Conservation (phyloP, 2,888 invertebrate species). For the Onchidella celtica region DNA sequence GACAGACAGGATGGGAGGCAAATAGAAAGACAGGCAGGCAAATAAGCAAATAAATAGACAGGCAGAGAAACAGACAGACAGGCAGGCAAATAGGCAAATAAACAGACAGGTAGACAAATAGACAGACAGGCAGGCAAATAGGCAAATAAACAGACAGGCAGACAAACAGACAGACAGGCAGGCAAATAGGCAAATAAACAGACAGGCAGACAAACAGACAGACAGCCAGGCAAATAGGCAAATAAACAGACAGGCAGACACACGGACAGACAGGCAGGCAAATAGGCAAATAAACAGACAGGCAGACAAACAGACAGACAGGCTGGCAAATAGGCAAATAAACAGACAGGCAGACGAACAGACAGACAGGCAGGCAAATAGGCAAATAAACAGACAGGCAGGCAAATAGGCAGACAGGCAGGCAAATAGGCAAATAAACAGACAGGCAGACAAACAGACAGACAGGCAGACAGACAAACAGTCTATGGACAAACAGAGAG, state of each 20-base stretch:
- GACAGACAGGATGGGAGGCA: constrained; percentile 3
- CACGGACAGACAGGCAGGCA: constrained; percentile 2
- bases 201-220: constrained; percentile 24
- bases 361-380: too few relatives aligned
- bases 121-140: constrained; percentile 17
- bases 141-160: too few relatives aligned
- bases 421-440: not conserved
- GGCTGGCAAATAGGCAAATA: too few relatives aligned
- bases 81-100: constrained; percentile 35
- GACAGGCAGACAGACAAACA: not conserved
- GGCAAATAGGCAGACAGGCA: constrained; percentile 9
- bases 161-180: too few relatives aligned
- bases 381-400: too few relatives aligned
- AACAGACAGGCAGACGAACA: too few relatives aligned
- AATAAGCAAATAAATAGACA: not conserved
- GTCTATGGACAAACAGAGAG: not conserved
- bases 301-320: constrained; percentile 35
- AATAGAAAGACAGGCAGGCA: not conserved
- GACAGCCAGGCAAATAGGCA: not conserved
- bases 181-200: too few relatives aligned
- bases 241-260: not conserved
- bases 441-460: not conserved
- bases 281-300: constrained; percentile 39
- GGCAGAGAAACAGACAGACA: not conserved
- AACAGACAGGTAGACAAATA: constrained; percentile 41